Evolutionary conservation across 2,797 vertebrate genomes (phyloP).

Genomic region (Squalus acanthias): DNA sequence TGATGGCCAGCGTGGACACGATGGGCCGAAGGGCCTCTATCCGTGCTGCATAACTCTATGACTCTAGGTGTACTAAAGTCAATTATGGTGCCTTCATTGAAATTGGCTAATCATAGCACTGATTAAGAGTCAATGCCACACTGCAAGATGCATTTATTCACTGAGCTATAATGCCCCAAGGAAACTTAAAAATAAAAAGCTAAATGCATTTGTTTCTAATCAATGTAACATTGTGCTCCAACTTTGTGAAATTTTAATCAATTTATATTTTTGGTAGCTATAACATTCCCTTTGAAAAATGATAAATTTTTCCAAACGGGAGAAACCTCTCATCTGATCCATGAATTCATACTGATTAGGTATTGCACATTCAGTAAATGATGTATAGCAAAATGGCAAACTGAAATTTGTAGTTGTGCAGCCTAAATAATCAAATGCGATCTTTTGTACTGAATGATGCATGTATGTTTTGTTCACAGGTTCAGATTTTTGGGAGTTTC

Average conservation of each 20-base stretch:
- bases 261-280: not conserved
- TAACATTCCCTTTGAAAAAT: not conserved
- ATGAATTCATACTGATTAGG: not conserved
- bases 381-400: not conserved
- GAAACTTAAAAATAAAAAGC: not conserved
- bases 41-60: no score
- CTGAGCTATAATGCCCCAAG: not conserved
- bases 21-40: no score
- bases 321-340: not conserved
- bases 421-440: not conserved
- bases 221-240: not conserved
- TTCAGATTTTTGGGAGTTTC: constrained; percentile 97
- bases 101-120: not conserved
- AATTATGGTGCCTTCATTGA: not conserved
- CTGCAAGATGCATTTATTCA: not conserved
- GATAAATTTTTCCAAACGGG: not conserved
- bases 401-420: not conserved
- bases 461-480: constrained; percentile 54
- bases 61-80: not conserved
- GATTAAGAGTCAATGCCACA: not conserved
- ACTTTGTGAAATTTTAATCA: not conserved
- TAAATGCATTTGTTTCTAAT: not conserved
- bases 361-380: not conserved
- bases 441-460: not conserved
- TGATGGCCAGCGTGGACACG: no score